These are phyloP conservation scores for Graphium colonna DNA, from an alignment of 2,888 invertebrate genomes.

Conservation along the genomic window DNA sequence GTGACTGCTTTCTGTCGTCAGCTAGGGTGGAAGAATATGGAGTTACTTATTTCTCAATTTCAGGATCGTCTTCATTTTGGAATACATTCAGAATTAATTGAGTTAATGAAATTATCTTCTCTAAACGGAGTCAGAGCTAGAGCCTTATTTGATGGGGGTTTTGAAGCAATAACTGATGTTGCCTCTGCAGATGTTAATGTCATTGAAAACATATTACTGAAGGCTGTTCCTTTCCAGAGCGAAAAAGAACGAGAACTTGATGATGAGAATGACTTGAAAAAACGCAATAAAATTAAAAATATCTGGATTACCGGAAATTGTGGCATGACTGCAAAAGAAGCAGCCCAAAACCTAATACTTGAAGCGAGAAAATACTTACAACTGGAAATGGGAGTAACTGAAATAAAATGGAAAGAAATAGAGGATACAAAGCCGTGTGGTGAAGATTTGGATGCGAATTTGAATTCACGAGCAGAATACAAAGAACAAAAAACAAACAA, in stretches of 20 bases:
- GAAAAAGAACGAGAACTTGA: conserved; percentile 87
- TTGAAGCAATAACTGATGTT: conserved; percentile 87
- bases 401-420: conserved; percentile 82
- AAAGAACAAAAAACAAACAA: too few species aligned
- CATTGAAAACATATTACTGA: conserved; percentile 88
- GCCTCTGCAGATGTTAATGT: conserved; percentile 85
- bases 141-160: conserved; percentile 89
- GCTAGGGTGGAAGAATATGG: conserved; percentile 94
- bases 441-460: conserved; percentile 8
- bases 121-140: conserved; percentile 92
- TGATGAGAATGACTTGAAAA: conserved; percentile 81
- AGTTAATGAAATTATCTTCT: conserved; percentile 91
- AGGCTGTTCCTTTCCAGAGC: conserved; percentile 92
- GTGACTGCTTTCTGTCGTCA: conserved; percentile 97
- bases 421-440: conserved; percentile 10
- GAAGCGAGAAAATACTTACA: conserved; percentile 88
- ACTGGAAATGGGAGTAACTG: conserved; percentile 86
- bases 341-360: conserved; percentile 86
- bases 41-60: conserved; percentile 94
- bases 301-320: conserved; percentile 90
- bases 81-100: conserved; percentile 93
- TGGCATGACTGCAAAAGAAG: conserved; percentile 90
- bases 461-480: neutral
- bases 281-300: conserved; percentile 84
- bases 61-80: conserved; percentile 97